These are phyloP conservation scores for Agonum fuliginosum DNA, from an alignment of 2,888 invertebrate species.

Conservation along the genomic window DNA sequence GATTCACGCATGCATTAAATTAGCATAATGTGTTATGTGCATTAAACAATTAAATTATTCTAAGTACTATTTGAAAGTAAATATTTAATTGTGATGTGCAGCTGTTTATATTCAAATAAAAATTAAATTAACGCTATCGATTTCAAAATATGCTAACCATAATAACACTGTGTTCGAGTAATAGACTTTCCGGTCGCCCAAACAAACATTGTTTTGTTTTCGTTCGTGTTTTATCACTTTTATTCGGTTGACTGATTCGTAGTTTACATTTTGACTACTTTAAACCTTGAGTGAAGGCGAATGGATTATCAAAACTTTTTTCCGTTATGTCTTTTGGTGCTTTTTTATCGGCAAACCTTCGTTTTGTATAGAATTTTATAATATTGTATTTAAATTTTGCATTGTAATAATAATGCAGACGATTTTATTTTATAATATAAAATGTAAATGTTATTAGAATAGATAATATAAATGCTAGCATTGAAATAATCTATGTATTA, in stretches of 20 bases:
- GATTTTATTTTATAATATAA: slow-evolving; percentile 16
- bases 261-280: slow-evolving; percentile 51
- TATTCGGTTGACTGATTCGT: slow-evolving; percentile 27
- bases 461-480: slow-evolving; percentile 31
- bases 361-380: slow-evolving; percentile 34
- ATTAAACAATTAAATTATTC: neutral
- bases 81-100: slow-evolving; percentile 12
- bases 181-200: slow-evolving; percentile 28
- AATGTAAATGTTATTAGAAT: slow-evolving; percentile 6
- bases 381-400: slow-evolving; percentile 28
- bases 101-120: slow-evolving; percentile 34
- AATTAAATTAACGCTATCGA: slow-evolving; percentile 46
- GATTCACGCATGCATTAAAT: too few relatives aligned
- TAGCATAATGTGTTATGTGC: too few relatives aligned
- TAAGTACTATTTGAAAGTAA: neutral
- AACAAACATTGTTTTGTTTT: neutral
- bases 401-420: slow-evolving; percentile 9
- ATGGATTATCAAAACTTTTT: slow-evolving; percentile 46
- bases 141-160: slow-evolving; percentile 45
- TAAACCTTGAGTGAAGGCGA: slow-evolving; percentile 44
- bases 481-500: too few relatives aligned
- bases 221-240: neutral
- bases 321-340: slow-evolving; percentile 33
- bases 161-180: slow-evolving; percentile 19
- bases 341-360: slow-evolving; percentile 51